Percentiles rank a stretch among this genome's conserved stretches.
Conservation (phyloP, 2,797 vertebrate genomes). For the Lophius americanus region DNA sequence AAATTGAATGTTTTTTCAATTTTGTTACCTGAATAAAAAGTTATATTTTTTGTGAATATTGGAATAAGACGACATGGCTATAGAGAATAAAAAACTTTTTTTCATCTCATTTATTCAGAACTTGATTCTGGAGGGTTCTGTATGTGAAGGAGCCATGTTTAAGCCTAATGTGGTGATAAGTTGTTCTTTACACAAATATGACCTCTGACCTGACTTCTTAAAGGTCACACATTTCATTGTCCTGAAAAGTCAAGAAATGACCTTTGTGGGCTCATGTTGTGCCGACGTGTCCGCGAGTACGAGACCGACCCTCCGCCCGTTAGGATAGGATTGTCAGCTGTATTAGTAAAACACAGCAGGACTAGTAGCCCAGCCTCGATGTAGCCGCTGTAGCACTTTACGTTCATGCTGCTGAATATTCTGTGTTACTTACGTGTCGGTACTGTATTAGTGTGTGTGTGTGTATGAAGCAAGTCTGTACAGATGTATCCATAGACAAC, state of each 20-base stretch:
- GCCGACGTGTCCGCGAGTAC: conserved; percentile 3
- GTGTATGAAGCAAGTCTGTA: conserved; percentile 53
- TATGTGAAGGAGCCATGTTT: not conserved
- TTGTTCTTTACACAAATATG: conserved; percentile 31
- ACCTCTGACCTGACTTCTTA: not conserved
- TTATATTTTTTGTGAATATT: too few species aligned
- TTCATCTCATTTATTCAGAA: too few species aligned
- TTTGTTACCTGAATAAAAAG: too few species aligned
- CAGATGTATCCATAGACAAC: conserved; percentile 52
- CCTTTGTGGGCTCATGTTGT: not conserved
- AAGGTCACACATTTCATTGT: not conserved
- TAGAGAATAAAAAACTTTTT: too few species aligned
- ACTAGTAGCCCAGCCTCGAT: not conserved
- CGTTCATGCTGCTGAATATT: conserved; percentile 65
- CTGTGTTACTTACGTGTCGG: conserved; percentile 53
- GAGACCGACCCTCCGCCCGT: conserved; percentile 7
- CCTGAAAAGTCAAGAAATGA: not conserved
- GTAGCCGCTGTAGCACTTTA: conserved; percentile 64
- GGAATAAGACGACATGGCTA: too few species aligned
- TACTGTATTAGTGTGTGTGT: conserved; percentile 41
- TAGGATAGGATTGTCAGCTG: conserved; percentile 9
- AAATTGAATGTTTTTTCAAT: too few species aligned
- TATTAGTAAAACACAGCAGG: conserved; percentile 5
- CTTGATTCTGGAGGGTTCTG: not conserved
- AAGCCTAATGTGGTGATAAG: not conserved